Evolutionary conservation across 53 echinoderm and acorn worm genomes (phyloP).

Genomic region (Zoroaster sp.): DNA sequence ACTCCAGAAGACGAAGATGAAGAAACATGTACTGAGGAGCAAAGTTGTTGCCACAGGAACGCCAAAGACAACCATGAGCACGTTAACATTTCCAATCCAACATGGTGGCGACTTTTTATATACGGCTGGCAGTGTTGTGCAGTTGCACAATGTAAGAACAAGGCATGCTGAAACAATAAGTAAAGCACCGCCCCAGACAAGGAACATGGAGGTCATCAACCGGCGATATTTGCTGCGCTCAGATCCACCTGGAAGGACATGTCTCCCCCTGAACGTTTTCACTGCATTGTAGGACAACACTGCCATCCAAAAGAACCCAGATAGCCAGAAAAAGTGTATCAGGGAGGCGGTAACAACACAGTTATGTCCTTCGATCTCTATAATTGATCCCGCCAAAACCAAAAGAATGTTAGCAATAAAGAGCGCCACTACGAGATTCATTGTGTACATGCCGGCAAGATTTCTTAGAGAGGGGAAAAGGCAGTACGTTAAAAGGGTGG

Average conservation of each 20-base stretch:
- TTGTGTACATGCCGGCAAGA: slow-evolving; percentile 66
- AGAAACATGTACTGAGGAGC: background rate
- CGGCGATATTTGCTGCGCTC: background rate
- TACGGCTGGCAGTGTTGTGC: slow-evolving; percentile 12
- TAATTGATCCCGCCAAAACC: background rate
- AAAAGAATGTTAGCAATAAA: slow-evolving; percentile 41
- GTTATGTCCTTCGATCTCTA: background rate
- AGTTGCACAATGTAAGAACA: background rate
- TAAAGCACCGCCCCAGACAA: slow-evolving; percentile 15
- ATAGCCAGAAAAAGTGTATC: slow-evolving; percentile 60
- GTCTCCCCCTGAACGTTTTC: background rate
- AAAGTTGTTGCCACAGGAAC: slow-evolving; percentile 6
- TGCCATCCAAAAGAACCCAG: slow-evolving; percentile 73
- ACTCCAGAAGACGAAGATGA: background rate
- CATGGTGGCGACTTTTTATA: background rate
- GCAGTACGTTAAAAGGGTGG: slow-evolving; percentile 64
- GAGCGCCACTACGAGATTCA: slow-evolving; percentile 71
- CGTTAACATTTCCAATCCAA: background rate
- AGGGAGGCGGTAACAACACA: slow-evolving; percentile 41
- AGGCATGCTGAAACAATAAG: background rate
- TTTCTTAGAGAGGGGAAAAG: slow-evolving; percentile 66
- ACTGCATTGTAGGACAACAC: background rate
- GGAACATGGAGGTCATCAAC: background rate
- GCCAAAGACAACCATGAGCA: slow-evolving; percentile 17
- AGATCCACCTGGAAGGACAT: background rate